These are phyloP conservation scores for Silurus meridionalis DNA, from an alignment of 2,113 vertebrate species.

Conservation along the genomic window DNA sequence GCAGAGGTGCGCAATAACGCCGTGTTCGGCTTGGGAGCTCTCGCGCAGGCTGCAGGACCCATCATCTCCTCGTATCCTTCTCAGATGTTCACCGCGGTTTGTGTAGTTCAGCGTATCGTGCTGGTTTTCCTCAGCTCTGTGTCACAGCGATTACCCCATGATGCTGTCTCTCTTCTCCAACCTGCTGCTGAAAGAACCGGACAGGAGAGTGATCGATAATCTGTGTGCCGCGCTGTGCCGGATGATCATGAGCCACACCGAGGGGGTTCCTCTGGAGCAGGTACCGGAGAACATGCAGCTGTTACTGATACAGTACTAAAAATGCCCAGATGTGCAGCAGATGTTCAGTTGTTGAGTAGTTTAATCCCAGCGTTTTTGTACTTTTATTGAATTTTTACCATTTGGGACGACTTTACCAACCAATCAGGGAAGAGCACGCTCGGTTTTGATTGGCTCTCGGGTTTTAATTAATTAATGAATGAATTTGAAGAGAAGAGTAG, in stretches of 20 bases:
- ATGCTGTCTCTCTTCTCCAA: constrained; percentile 80
- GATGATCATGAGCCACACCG: constrained; percentile 76
- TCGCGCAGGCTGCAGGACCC: constrained; percentile 78
- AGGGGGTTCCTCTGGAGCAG: constrained; percentile 78
- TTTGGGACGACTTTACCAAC: too few relatives aligned
- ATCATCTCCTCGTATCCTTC: constrained; percentile 75
- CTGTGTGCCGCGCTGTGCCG: constrained; percentile 85
- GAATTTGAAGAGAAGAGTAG: too few relatives aligned
- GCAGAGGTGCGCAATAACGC: constrained; percentile 86
- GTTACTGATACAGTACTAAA: too few relatives aligned
- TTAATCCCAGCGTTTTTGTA: too few relatives aligned
- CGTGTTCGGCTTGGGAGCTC: constrained; percentile 81
- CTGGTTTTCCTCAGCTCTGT: constrained; percentile 56
- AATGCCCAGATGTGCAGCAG: neutral
- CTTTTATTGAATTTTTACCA: too few relatives aligned
- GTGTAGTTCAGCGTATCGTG: neutral
- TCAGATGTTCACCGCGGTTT: neutral
- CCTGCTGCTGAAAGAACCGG: constrained; percentile 75
- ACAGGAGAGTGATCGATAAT: constrained; percentile 81
- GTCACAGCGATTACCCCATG: constrained; percentile 78
- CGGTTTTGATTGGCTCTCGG: too few relatives aligned
- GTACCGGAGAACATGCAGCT: constrained; percentile 58
- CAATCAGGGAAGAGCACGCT: too few relatives aligned
- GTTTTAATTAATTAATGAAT: too few relatives aligned
- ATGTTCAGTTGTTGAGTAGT: too few relatives aligned